phyloP scores from a whole-genome alignment of 1,140 invertebrate genomes.

The Cecropterus lyciades region DNA sequence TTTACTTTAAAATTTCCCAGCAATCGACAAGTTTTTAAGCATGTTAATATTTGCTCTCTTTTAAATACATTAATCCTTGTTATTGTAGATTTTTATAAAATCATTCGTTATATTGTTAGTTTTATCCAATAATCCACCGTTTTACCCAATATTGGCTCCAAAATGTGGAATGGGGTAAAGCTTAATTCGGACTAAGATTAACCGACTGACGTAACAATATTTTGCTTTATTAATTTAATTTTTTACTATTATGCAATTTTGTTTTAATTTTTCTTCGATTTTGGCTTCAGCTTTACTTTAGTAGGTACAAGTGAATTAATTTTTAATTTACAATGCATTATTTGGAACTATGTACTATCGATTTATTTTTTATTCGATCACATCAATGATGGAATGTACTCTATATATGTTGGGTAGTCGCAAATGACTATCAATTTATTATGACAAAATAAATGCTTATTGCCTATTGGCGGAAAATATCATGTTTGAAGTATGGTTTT shows the following conservation, averaged over 20 bases:
- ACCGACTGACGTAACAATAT: constrained; percentile 65
- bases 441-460: too few species aligned
- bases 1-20: too few species aligned
- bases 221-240: constrained; percentile 48
- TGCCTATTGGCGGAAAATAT: too few species aligned
- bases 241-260: constrained; percentile 42
- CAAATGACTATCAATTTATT: too few species aligned
- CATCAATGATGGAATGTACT: too few species aligned
- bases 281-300: constrained; percentile 71
- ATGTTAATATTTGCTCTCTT: background rate
- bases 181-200: constrained; percentile 54
- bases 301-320: constrained; percentile 46
- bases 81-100: background rate
- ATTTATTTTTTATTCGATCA: too few species aligned
- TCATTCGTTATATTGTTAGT: background rate
- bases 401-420: too few species aligned
- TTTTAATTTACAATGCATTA: constrained; percentile 53
- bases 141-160: constrained; percentile 1
- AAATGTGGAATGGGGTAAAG: background rate
- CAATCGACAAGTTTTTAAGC: background rate
- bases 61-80: background rate
- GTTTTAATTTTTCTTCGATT: constrained; percentile 45
- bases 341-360: constrained; percentile 4
- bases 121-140: too few species aligned
- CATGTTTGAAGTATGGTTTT: too few species aligned